phyloP scores from a whole-genome alignment of 1,140 invertebrate species.

The Drosophila santomea region DNA sequence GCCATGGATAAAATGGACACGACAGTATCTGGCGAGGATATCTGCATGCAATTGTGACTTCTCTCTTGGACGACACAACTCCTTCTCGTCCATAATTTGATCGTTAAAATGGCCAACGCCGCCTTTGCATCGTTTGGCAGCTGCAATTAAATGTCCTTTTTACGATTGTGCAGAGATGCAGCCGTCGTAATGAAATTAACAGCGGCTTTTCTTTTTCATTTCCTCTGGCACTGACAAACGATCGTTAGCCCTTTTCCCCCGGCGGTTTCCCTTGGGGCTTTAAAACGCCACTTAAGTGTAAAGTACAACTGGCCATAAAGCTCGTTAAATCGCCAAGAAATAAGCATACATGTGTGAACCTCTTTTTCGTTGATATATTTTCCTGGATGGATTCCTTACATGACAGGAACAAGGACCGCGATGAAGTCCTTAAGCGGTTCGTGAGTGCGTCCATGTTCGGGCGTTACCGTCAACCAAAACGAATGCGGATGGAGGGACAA shows the following conservation, averaged over 20 bases:
- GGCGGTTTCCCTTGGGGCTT: slow-evolving; percentile 27
- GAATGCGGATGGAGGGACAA: slow-evolving; percentile 35
- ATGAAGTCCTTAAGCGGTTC: slow-evolving; percentile 4
- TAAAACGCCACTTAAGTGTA: slow-evolving; percentile 77
- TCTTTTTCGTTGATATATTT: slow-evolving; percentile 2
- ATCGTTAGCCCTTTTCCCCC: slow-evolving; percentile 34
- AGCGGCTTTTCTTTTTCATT: slow-evolving; percentile 30
- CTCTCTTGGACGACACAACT: slow-evolving; percentile 1
- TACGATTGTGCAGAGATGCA: slow-evolving; percentile 75
- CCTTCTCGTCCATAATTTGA: slow-evolving; percentile 71
- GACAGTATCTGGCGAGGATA: slow-evolving; percentile 59
- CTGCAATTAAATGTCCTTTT: slow-evolving; percentile 78
- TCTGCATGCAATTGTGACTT: slow-evolving; percentile 36
- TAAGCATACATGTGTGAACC: slow-evolving; percentile 9
- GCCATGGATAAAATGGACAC: slow-evolving; percentile 41
- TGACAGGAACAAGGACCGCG: slow-evolving; percentile 18
- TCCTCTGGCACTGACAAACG: slow-evolving; percentile 55
- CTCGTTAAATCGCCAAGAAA: slow-evolving; percentile 69
- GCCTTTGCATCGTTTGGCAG: slow-evolving; percentile 59
- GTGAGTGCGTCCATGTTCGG: neutral
- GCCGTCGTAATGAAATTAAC: slow-evolving; percentile 76
- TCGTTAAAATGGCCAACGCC: slow-evolving; percentile 75
- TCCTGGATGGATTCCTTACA: slow-evolving; percentile 9
- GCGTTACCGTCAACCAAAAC: slow-evolving; percentile 45
- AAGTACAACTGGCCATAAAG: slow-evolving; percentile 58